Evolutionary conservation across 2,888 invertebrate genomes (phyloP), one percentile per base, ranked within the genome.

Genomic region (Cryptocheilus praepositus): DNA sequence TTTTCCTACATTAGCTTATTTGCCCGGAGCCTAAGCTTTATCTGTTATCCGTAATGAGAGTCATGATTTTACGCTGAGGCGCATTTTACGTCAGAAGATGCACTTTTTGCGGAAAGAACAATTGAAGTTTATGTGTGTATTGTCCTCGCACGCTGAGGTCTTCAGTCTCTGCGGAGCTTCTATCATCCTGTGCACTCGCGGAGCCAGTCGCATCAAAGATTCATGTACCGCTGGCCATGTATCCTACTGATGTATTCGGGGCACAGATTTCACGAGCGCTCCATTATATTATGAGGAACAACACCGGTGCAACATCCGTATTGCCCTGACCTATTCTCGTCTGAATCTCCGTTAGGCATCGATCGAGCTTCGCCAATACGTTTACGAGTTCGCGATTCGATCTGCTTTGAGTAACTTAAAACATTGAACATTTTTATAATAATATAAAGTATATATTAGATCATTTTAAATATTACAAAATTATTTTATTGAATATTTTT

Each of bases 121-220:
- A 28, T 28, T 7, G 28, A 28, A 28, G 28, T 15, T 3, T 3
- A 4, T 46, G 46, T 11, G 3, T 46, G 11, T 49, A 49, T 16
- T 49, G 18, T 18, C 16, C 16, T 49, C 8, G 49, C 49, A 18
- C 49, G 2, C 49, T 5, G n/a, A 49, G 49, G 18, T 43, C 60
- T 25, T 61, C 44, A 25, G 49, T 44, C 57, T 52, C 43, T 13
- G 44, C n/a, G 18, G 52, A 25, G 16, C 64, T 51, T 51, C 43
- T 51, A 67, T 67, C 57, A 46, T 53, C 44, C 44, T 46, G 28
- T 53, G 67, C 57, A 57, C 56, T 62, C 28, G 53, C 51, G 53
- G 57, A 53, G 56, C 53, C 28, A 21, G 57, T 53, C 55, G 53
- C 62, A 49, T 67, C 57, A 54, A 62, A 63, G 49, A 46, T 51